Conservation (phyloP, 2,888 invertebrate genomes). For the Hirtodrosophila duncani region DNA sequence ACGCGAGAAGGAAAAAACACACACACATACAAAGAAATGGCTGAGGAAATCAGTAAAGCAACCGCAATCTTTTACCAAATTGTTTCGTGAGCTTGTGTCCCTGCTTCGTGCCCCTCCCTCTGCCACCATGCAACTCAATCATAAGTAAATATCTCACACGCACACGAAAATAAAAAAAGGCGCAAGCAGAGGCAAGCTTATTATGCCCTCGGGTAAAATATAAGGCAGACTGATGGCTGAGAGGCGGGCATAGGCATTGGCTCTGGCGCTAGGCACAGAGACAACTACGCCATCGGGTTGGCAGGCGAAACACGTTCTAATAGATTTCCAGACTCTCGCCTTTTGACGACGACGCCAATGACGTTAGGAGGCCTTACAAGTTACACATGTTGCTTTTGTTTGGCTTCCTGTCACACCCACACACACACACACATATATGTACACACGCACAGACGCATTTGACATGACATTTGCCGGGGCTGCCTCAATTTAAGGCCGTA, state of each 20-base stretch:
- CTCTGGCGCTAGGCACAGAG: background rate
- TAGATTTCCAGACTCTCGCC: slow-evolving; percentile 71
- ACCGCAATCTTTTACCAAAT: slow-evolving; percentile 73
- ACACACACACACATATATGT: slow-evolving; percentile 13
- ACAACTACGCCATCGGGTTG: slow-evolving; percentile 43
- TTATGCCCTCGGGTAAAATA: slow-evolving; percentile 76
- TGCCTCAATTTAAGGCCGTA: slow-evolving; percentile 61
- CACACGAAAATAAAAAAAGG: slow-evolving; percentile 36
- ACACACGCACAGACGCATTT: slow-evolving; percentile 28
- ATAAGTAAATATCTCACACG: slow-evolving; percentile 69
- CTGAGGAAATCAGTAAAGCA: slow-evolving; percentile 71
- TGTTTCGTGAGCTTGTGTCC: slow-evolving; percentile 48
- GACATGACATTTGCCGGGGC: slow-evolving; percentile 57
- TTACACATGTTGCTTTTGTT: slow-evolving; percentile 75
- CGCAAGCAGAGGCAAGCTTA: slow-evolving; percentile 63
- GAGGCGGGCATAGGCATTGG: too few relatives aligned
- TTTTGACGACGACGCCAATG: slow-evolving; percentile 41
- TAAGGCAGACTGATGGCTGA: slow-evolving; percentile 30
- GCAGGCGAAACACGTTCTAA: slow-evolving; percentile 71
- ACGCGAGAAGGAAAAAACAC: slow-evolving; percentile 19
- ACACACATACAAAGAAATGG: slow-evolving; percentile 58
- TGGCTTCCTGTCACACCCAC: slow-evolving; percentile 69
- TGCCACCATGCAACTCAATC: slow-evolving; percentile 66
- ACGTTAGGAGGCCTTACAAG: slow-evolving; percentile 55
- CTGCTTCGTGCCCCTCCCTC: slow-evolving; percentile 42